phyloP scores from a whole-genome alignment of 2,797 vertebrate genomes.

The Sternotherus odoratus region DNA sequence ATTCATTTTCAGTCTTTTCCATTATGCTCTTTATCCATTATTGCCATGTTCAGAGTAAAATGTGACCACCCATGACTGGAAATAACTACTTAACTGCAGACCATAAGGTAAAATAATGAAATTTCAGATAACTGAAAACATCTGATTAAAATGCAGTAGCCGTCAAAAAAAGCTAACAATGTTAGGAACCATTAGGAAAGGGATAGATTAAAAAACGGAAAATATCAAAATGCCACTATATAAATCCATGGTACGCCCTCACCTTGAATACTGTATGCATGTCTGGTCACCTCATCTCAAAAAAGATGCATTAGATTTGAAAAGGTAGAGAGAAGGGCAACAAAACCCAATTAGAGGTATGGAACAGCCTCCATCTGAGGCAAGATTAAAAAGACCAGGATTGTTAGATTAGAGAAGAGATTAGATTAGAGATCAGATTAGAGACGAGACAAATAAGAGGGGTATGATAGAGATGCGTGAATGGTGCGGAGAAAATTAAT shows the following conservation, averaged over 20 bases:
- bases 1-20: neutral
- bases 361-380: too few species aligned
- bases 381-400: too few species aligned
- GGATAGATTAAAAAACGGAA: neutral
- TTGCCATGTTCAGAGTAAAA: accelerated
- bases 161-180: neutral
- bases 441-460: too few species aligned
- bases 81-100: neutral
- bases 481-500: too few species aligned
- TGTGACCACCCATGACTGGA: neutral
- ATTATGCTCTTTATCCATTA: neutral
- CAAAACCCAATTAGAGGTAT: too few species aligned
- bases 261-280: neutral
- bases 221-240: neutral
- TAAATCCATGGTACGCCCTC: neutral
- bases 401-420: too few species aligned
- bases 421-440: too few species aligned
- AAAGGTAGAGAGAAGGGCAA: too few species aligned
- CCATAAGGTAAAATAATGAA: neutral
- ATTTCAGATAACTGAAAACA: neutral
- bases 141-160: neutral
- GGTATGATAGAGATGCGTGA: too few species aligned
- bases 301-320: too few species aligned
- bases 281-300: neutral
- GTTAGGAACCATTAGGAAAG: neutral